Percentiles rank a stretch among this genome's conserved stretches.
Conservation (phyloP, 2,113 vertebrate species). For the Calypte anna region DNA sequence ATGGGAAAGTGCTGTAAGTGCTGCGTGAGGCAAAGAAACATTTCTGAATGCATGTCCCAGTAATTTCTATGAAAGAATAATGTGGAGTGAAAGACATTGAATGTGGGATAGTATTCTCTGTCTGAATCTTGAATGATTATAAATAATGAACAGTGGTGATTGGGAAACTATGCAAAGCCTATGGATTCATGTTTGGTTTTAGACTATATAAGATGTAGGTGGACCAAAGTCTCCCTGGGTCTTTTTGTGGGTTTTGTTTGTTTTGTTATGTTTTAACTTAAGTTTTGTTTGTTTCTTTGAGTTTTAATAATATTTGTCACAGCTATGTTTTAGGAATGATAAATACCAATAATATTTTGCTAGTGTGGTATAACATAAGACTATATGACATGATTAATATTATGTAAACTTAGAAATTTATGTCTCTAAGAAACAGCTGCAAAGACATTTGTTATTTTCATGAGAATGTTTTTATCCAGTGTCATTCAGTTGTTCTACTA, state of each 20-base stretch:
- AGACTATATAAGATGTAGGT: background rate
- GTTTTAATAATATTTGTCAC: background rate
- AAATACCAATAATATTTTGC: background rate
- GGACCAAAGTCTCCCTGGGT: background rate
- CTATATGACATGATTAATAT: background rate
- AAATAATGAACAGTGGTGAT: background rate
- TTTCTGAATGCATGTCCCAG: background rate
- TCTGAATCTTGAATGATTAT: background rate
- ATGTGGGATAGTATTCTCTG: background rate
- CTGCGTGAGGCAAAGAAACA: background rate
- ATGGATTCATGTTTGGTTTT: background rate
- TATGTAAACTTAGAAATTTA: background rate
- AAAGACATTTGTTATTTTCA: conserved; percentile 19
- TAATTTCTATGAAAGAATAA: background rate
- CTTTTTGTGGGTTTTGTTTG: background rate
- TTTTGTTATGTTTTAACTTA: background rate
- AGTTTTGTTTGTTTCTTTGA: background rate
- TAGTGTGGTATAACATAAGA: background rate
- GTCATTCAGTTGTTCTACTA: background rate
- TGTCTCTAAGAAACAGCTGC: background rate
- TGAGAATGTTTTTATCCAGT: background rate
- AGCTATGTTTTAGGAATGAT: background rate
- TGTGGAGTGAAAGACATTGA: background rate
- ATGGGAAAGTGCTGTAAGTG: background rate
- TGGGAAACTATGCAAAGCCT: background rate